Conservation (phyloP, 2,797 vertebrate genomes). For the Sus cebifrons region DNA sequence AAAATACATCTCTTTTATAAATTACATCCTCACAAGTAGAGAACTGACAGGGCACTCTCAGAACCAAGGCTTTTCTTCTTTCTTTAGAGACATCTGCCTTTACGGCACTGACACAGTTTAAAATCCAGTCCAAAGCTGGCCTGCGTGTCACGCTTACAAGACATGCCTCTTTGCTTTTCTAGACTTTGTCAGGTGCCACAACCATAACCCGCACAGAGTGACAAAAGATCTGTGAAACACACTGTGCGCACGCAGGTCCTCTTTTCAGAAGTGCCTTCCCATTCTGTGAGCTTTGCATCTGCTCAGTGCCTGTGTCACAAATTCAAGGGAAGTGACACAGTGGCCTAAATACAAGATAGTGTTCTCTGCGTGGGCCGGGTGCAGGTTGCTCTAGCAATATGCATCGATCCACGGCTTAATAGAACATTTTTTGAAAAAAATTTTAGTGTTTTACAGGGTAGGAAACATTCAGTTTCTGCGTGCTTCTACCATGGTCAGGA, state of each 20-base stretch:
- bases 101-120: slow-evolving; percentile 41
- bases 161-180: slow-evolving; percentile 57
- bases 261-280: slow-evolving; percentile 10
- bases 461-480: not conserved
- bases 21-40: slow-evolving; percentile 53
- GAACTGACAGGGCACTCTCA: slow-evolving; percentile 36
- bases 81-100: slow-evolving; percentile 74
- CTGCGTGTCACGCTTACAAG: not conserved
- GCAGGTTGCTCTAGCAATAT: not conserved
- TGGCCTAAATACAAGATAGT: not conserved
- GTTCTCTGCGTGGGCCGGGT: not conserved
- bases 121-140: slow-evolving; percentile 63
- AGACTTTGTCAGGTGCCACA: slow-evolving; percentile 59
- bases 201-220: slow-evolving; percentile 37
- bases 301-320: not conserved
- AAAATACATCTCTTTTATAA: slow-evolving; percentile 46
- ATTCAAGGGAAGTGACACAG: not conserved
- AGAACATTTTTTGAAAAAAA: not conserved
- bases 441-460: not conserved
- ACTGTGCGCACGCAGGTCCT: not conserved
- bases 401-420: not conserved
- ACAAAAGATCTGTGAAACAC: slow-evolving; percentile 43
- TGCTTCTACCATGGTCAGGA: not conserved
- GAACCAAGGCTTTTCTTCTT: slow-evolving; percentile 72
- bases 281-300: not conserved